Evolutionary conservation across 1,140 invertebrate genomes (phyloP).

Genomic region (Chlorops oryzae): DNA sequence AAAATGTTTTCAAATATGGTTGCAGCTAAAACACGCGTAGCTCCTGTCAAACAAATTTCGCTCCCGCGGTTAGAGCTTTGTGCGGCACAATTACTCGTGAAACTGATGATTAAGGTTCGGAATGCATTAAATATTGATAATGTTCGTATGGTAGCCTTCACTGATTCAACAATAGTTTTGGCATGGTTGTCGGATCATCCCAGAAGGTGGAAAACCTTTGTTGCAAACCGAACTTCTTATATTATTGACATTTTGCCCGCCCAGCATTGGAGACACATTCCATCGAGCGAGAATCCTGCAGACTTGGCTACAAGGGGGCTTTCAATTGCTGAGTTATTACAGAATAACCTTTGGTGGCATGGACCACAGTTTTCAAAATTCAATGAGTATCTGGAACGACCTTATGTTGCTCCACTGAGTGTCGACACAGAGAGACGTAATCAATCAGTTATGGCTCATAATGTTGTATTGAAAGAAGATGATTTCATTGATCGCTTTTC

Average conservation of each 20-base stretch:
- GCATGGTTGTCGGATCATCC: conserved; percentile 11
- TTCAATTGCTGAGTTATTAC: neutral
- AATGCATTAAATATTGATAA: neutral
- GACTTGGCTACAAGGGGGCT: conserved; percentile 21
- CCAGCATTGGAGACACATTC: conserved; percentile 27
- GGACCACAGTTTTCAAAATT: conserved; percentile 1
- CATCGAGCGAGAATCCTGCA: conserved; percentile 24
- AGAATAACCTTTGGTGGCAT: conserved; percentile 10
- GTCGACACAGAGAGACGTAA: conserved; percentile 1
- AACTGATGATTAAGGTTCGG: conserved; percentile 9
- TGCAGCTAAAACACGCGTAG: conserved; percentile 14
- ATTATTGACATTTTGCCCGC: conserved; percentile 20
- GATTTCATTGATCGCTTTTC: conserved; percentile 6
- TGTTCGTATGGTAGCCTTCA: neutral
- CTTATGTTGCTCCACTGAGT: neutral
- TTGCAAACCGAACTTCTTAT: conserved; percentile 26
- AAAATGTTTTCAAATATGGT: conserved; percentile 5
- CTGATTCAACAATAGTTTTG: conserved; percentile 17
- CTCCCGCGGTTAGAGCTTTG: conserved; percentile 20
- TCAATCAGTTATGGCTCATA: neutral
- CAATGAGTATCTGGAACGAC: neutral
- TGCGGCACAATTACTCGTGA: conserved; percentile 13
- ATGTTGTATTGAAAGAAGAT: neutral
- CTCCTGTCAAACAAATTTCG: conserved; percentile 12
- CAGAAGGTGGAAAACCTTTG: conserved; percentile 25